These are phyloP conservation scores for Carassius auratus DNA, from an alignment of 2,113 vertebrate species.

Conservation along the genomic window DNA sequence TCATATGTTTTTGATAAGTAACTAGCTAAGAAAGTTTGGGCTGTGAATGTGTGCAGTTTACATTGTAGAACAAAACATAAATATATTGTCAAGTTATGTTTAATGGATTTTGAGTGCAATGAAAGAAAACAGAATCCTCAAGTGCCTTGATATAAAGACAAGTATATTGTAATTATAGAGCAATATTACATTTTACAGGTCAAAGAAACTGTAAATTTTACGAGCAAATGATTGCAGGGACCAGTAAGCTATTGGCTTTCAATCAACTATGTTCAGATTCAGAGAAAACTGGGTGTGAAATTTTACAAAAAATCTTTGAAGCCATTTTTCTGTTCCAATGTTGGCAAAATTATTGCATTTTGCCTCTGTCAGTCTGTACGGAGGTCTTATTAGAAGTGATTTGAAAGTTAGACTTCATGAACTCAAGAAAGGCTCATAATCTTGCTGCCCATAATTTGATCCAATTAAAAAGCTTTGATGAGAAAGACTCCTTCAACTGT, in stretches of 20 bases:
- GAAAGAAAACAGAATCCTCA: no score
- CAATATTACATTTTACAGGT: no score
- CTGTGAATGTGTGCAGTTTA: no score
- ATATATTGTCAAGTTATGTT: no score
- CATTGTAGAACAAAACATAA: no score
- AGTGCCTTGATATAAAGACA: no score
- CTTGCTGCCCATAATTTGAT: slow-evolving; percentile 50
- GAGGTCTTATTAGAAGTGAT: slow-evolving; percentile 50
- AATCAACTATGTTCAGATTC: background rate
- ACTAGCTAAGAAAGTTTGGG: no score
- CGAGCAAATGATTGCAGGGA: background rate
- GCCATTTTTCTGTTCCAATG: background rate
- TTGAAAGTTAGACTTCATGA: slow-evolving; percentile 28
- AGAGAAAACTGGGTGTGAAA: background rate
- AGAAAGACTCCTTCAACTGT: slow-evolving; percentile 50
- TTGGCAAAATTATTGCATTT: background rate
- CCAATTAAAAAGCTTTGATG: slow-evolving; percentile 60
- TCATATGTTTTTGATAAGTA: no score
- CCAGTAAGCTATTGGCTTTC: background rate
- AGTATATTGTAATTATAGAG: no score
- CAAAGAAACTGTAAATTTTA: background rate
- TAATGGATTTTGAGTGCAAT: no score
- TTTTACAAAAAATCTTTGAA: background rate
- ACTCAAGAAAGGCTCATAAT: slow-evolving; percentile 27
- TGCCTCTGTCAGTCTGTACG: background rate